Base-by-base conservation (phyloP, 1,140 invertebrate genomes). In the Aphis craccivora region DNA sequence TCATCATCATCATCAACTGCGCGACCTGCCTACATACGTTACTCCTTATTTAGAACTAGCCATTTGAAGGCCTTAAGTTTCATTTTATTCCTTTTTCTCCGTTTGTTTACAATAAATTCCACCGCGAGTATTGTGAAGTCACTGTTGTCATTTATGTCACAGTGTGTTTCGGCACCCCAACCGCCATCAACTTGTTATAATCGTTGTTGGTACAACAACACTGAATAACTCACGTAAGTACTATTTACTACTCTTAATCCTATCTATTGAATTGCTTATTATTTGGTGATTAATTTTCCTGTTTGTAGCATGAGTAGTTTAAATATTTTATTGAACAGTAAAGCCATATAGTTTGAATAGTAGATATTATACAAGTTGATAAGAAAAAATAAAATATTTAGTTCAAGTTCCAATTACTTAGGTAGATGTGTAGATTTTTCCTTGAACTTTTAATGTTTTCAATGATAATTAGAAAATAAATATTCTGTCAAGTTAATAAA, bases 1-100 rank as follows among this genome's bases (percentile, higher is more conserved):
- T n/a, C 18, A 76, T 76, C 5, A 67, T 60, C 9, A 60, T 60
- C 55, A 67, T 67, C 11, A 67, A 7, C 60, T 18, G 60, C 14
- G 60, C 20, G 22, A 92, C 90, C 90, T 84, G 91, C 91, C 81
- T 84, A 92, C 81, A 53, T 60, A 37, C 48, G 55, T 93, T 84
- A 40, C n/a, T 93, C 81, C 91, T 84, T 93, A 86, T 86, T 93
- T 55, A 92, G 91, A 35, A 55, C 81, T 93, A 7, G 51, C 51
- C 18, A 55, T 93, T 86, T 30, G 91, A 93, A 86, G 91, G 81
- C 81, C 81, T 55, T 2, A 25, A 40, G 35, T 93, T 86, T 84
- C 30, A n/a, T 23, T 53, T 14, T 37, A 30, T 55, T 60, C 4
- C 4, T 45, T 83, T 86, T 93, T 55, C 35, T 67, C 6, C 8